These are phyloP conservation scores for Apamea epomidion DNA, from an alignment of 2,888 invertebrate genomes.

Conservation along the genomic window DNA sequence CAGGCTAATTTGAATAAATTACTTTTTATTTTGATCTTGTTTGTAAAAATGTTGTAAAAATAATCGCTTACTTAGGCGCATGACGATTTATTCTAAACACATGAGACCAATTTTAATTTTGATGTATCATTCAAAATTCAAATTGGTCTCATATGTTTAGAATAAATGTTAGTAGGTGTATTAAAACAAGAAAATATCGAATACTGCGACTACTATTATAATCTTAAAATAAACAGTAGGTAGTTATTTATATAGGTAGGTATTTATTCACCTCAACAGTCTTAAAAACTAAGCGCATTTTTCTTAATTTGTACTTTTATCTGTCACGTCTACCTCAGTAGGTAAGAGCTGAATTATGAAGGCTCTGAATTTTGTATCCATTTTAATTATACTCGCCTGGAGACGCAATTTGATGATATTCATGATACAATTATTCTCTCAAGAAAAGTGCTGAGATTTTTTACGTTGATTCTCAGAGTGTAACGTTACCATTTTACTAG, in stretches of 20 bases:
- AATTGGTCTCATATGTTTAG: background rate
- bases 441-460: constrained; percentile 26
- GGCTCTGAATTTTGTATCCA: constrained; percentile 20
- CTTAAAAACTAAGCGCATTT: constrained; percentile 32
- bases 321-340: constrained; percentile 17
- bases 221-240: background rate
- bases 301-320: constrained; percentile 39
- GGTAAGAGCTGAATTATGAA: constrained; percentile 32
- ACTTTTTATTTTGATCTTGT: too few relatives aligned
- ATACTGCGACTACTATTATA: background rate
- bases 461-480: constrained; percentile 7
- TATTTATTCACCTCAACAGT: constrained; percentile 16
- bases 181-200: background rate
- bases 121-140: background rate
- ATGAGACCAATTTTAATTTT: background rate
- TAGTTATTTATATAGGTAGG: background rate
- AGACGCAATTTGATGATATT: constrained; percentile 48
- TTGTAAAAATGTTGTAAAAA: too few relatives aligned
- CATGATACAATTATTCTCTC: constrained; percentile 39
- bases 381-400: constrained; percentile 39
- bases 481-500: background rate
- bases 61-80: too few relatives aligned
- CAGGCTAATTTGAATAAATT: too few relatives aligned
- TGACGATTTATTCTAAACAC: background rate
- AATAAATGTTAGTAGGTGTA: background rate